Evolutionary conservation across 2,113 vertebrate species (phyloP).

Genomic region (Grammomys dolichurus): DNA sequence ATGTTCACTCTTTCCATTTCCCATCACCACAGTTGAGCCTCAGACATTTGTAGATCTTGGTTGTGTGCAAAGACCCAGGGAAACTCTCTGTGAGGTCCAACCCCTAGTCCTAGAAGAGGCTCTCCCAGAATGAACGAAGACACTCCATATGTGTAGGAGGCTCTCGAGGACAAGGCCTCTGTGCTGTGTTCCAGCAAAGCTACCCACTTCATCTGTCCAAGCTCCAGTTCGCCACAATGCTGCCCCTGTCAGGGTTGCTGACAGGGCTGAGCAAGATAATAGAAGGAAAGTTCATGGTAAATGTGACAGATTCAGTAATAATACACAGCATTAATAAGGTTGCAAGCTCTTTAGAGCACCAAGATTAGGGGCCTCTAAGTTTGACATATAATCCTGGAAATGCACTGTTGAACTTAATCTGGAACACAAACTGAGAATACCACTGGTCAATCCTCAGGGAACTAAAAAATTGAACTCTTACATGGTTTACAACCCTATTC

Average conservation of each 20-base stretch:
- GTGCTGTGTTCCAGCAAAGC: not conserved
- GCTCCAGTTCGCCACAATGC: not conserved
- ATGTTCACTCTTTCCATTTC: no score
- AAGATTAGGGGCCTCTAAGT: not conserved
- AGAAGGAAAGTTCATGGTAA: not conserved
- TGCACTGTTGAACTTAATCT: not conserved
- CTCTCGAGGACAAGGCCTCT: not conserved
- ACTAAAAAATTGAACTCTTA: not conserved
- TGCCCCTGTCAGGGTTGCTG: no score
- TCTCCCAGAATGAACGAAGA: not conserved
- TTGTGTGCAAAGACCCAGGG: not conserved
- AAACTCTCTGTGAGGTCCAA: not conserved
- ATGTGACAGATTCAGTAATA: not conserved
- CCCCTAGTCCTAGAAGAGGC: not conserved
- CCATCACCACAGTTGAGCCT: not conserved
- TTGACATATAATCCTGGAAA: not conserved
- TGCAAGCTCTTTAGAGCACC: not conserved
- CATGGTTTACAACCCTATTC: not conserved
- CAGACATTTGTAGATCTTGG: not conserved
- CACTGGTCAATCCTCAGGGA: not conserved
- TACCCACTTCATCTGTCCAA: not conserved
- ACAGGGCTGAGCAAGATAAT: not conserved
- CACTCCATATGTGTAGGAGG: fast-evolving
- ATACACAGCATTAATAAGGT: no score
- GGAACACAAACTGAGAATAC: not conserved